phyloP scores from a whole-genome alignment of 1,140 invertebrate species.

The Paraescarpia echinospica region DNA sequence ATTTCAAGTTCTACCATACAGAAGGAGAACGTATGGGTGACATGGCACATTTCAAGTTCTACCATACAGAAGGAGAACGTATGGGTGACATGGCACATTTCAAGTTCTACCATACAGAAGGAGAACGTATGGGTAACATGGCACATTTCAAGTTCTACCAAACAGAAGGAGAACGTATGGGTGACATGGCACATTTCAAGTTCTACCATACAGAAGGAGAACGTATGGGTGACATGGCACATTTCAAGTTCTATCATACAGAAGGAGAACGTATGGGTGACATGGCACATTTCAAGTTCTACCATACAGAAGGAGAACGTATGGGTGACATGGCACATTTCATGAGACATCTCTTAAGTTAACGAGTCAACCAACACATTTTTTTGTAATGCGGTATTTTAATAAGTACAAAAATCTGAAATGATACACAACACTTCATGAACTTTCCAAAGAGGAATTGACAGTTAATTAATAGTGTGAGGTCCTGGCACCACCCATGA shows the following conservation, averaged over 20 bases:
- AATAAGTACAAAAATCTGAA: no score
- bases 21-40: not conserved
- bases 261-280: not conserved
- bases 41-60: slow-evolving; percentile 40
- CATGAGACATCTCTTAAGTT: not conserved
- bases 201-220: slow-evolving; percentile 41
- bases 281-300: slow-evolving; percentile 40
- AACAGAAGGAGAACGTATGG: not conserved
- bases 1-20: slow-evolving; percentile 41
- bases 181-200: slow-evolving; percentile 30
- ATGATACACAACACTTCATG: no score
- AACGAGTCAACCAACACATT: not conserved
- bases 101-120: slow-evolving; percentile 45
- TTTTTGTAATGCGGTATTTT: no score
- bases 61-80: slow-evolving; percentile 27
- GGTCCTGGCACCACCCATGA: no score
- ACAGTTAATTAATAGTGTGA: no score
- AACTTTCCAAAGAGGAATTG: no score
- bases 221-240: not conserved
- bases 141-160: slow-evolving; percentile 43
- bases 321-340: not conserved
- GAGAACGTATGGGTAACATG: not conserved
- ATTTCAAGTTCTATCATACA: slow-evolving; percentile 44
- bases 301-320: slow-evolving; percentile 27
- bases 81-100: not conserved